Evolutionary conservation across 2,113 vertebrate genomes (phyloP).

Genomic region (Camelus bactrianus): DNA sequence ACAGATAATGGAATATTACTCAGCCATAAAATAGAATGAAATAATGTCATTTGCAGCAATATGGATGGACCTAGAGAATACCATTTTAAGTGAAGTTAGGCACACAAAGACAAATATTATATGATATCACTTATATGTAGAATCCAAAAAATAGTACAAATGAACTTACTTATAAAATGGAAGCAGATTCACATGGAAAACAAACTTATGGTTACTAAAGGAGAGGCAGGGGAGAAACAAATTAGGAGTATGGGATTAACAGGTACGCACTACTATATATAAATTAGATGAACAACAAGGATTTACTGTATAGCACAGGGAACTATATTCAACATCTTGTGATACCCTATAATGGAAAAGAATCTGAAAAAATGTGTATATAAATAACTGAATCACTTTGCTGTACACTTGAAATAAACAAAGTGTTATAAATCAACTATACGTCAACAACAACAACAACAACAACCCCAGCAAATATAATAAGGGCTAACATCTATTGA

Average conservation of each 20-base stretch:
- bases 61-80: neutral
- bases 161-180: neutral
- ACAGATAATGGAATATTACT: neutral
- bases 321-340: neutral
- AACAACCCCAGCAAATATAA: neutral
- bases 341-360: neutral
- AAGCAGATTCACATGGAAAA: neutral
- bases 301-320: neutral
- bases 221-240: neutral
- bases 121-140: neutral
- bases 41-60: neutral
- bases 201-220: neutral
- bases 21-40: neutral
- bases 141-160: neutral
- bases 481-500: conserved; percentile 29
- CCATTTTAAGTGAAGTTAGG: neutral
- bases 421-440: neutral
- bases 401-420: neutral
- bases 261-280: neutral
- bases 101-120: neutral
- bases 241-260: neutral
- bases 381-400: neutral
- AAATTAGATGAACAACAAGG: neutral
- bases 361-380: neutral
- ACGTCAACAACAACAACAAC: neutral